Percentiles rank a stretch among this genome's conserved stretches.
phyloP scores from a whole-genome alignment of 2,113 vertebrate genomes.

The Aspidoscelis tigris region DNA sequence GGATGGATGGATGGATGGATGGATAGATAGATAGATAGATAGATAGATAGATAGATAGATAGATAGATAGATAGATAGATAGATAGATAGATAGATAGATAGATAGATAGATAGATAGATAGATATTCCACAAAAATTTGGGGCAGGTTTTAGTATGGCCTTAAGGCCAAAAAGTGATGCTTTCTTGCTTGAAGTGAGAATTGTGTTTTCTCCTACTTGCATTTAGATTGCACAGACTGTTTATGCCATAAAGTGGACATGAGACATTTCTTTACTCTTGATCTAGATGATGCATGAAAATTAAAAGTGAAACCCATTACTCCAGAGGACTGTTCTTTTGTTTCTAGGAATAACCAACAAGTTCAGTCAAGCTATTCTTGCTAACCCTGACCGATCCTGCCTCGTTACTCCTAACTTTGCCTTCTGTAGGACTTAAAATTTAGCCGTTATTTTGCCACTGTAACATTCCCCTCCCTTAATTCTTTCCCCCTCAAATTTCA shows the following conservation, averaged over 20 bases:
- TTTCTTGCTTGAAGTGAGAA: background rate
- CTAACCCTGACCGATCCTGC: constrained; percentile 43
- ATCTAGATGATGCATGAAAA: constrained; percentile 50
- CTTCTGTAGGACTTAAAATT: background rate
- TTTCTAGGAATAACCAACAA: constrained; percentile 58
- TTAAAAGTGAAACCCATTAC: constrained; percentile 43
- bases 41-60: too few species aligned
- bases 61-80: too few species aligned
- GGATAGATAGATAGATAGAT: too few species aligned
- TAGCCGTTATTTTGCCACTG: background rate
- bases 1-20: too few species aligned
- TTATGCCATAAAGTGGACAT: background rate
- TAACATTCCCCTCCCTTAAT: too few species aligned
- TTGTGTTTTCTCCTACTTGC: background rate
- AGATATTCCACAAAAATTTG: too few species aligned
- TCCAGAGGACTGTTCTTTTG: constrained; percentile 40
- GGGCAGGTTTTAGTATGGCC: too few species aligned
- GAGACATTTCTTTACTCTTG: background rate
- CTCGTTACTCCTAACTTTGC: constrained; percentile 9
- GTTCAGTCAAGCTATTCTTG: constrained; percentile 49
- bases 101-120: too few species aligned
- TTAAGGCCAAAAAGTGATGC: background rate
- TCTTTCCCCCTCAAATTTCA: too few species aligned
- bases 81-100: too few species aligned
- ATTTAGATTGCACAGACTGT: background rate